Evolutionary conservation across 1,140 invertebrate genomes (phyloP).

Genomic region (Drosophila ficusphila): DNA sequence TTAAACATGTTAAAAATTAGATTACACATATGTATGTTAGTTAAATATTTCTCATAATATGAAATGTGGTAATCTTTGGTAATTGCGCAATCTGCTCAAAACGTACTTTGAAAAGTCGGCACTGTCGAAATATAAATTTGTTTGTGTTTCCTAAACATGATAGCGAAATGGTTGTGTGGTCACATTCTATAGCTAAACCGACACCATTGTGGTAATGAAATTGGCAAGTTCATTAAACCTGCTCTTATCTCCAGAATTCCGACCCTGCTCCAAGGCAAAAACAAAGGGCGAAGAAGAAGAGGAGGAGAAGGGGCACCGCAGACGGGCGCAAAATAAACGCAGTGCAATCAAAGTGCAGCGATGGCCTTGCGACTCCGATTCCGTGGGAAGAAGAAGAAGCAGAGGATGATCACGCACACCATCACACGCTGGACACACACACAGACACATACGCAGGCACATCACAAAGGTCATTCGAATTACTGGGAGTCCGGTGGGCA

Average conservation of each 20-base stretch:
- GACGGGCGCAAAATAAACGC: conserved; percentile 55
- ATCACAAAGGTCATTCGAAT: no score
- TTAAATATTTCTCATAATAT: no score
- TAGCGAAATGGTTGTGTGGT: background rate
- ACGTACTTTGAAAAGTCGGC: no score
- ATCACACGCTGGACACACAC: background rate
- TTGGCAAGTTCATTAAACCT: conserved; percentile 73
- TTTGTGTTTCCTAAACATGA: background rate
- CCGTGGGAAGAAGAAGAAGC: conserved; percentile 26
- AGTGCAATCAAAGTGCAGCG: conserved; percentile 62
- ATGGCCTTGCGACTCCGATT: conserved; percentile 57
- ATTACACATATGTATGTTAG: no score
- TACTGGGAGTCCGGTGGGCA: conserved; percentile 24
- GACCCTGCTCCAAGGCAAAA: conserved; percentile 54
- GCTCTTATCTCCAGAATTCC: conserved; percentile 54
- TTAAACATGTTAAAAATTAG: no score
- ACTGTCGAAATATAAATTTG: no score
- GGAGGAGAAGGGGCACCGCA: conserved; percentile 11
- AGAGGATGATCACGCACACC: conserved; percentile 14
- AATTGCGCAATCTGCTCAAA: no score
- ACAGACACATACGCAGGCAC: background rate
- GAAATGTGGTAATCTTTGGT: no score
- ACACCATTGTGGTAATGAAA: conserved; percentile 50
- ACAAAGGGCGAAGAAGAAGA: conserved; percentile 34
- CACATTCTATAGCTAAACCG: background rate